A percentile compares a stretch with the other conserved stretches of the same genome.
phyloP scores from a whole-genome alignment of 2,113 vertebrate genomes.

The Amia ocellicauda region DNA sequence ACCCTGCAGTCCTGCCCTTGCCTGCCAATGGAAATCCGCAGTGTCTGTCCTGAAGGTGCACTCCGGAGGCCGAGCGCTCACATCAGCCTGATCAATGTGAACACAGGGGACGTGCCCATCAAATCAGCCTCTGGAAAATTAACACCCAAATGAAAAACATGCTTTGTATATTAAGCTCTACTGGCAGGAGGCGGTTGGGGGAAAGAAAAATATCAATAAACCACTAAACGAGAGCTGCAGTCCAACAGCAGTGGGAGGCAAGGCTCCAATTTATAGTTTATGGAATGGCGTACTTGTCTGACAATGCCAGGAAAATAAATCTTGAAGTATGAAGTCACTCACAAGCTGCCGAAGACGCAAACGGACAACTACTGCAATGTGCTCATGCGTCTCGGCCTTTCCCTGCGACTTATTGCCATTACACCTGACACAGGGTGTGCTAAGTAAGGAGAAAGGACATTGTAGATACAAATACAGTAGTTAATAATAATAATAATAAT shows the following conservation, averaged over 20 bases:
- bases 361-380: no score
- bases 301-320: constrained; percentile 19
- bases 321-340: constrained; percentile 12
- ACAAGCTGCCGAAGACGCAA: neutral
- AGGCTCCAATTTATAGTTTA: constrained; percentile 10
- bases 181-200: constrained; percentile 3
- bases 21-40: constrained; percentile 51
- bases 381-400: no score
- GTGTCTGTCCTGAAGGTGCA: constrained; percentile 54
- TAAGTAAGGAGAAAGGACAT: no score
- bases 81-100: constrained; percentile 59
- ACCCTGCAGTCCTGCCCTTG: constrained; percentile 29
- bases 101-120: constrained; percentile 62
- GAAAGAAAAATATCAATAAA: constrained; percentile 57
- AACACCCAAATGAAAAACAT: constrained; percentile 63
- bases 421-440: no score
- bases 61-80: constrained; percentile 5
- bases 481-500: no score
- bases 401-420: no score
- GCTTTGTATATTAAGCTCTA: constrained; percentile 67
- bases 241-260: constrained; percentile 30
- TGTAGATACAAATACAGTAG: no score
- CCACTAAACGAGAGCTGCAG: constrained; percentile 53
- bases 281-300: constrained; percentile 16
- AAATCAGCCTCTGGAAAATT: constrained; percentile 60